Evolutionary conservation across 2,797 vertebrate genomes (phyloP), one percentile per base, ranked within the genome.

Genomic region (Lophotriccus pileatus): DNA sequence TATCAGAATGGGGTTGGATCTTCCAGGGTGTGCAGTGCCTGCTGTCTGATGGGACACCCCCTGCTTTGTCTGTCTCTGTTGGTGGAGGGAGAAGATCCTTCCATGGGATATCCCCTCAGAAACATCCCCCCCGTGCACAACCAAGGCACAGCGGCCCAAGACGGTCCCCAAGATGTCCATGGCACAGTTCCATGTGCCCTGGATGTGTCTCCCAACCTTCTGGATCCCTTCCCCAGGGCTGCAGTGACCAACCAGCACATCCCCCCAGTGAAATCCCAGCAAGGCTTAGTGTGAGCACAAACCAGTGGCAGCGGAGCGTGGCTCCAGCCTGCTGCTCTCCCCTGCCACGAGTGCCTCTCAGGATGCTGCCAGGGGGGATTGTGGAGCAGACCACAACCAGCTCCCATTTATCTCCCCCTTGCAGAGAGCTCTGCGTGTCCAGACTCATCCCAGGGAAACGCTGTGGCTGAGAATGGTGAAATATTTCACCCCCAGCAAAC

Each of bases 241-340:
- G 23, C 12, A 41, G 9, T 5, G n/a, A 13, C 53, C 3, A 0
- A 10, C 8, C 41, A 53, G 59, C 5, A 0, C 20, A 8, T 56
- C 13, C 37, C 12, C 24, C 20, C 49, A 10, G 3, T 24, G 68
- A 52, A 56, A 66, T 4, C 8, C 14, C 10, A 39, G 28, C 55
- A 46, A 80, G 60, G 36, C 16, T n/a, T 9, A 24, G 44, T 36
- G 22, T 1, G 52, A 39, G 24, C 55, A 23, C 1, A 0, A 27
- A 16, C 14, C 0, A 0, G 28, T 24, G 22, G n/a, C 20, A 18
- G 30, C 30, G 12, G 52, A 14, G 30, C 49, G 10, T 13, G 32
- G 47, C 47, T 56, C 43, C 60, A 64, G 12, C 7, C 49, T n/a
- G 44, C 69, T 53, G n/a, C 74, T 56, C 36, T 60, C 25, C 53